phyloP scores from a whole-genome alignment of 2,888 invertebrate genomes.

The Dicyrtomina minuta region DNA sequence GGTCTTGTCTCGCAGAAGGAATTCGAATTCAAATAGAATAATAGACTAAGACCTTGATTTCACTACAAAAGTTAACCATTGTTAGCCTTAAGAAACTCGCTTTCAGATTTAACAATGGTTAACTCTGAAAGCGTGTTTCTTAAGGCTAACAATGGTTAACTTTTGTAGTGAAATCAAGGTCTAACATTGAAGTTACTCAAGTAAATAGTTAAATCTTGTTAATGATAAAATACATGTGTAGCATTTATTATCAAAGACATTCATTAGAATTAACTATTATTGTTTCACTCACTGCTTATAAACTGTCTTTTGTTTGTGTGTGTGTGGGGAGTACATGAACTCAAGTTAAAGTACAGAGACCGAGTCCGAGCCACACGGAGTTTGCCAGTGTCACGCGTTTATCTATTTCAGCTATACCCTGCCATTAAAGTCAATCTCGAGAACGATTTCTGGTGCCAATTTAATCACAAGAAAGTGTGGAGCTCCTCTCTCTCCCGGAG shows the following conservation, averaged over 20 bases:
- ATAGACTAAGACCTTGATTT: too few species aligned
- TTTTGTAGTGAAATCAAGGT: too few species aligned
- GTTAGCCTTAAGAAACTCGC: too few species aligned
- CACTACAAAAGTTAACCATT: too few species aligned
- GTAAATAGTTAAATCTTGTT: neutral
- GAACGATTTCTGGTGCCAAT: constrained; percentile 16
- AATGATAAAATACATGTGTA: neutral
- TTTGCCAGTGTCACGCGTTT: neutral
- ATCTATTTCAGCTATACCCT: neutral
- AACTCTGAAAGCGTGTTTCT: too few species aligned
- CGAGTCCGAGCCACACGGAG: neutral
- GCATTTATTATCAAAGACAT: neutral
- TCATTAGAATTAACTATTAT: constrained; percentile 10
- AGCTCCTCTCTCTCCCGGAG: too few species aligned
- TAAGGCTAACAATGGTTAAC: too few species aligned
- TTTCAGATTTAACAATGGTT: too few species aligned
- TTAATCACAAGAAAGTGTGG: constrained; percentile 15
- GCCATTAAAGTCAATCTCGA: constrained; percentile 8
- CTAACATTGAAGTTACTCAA: neutral
- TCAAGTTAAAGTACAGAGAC: too few species aligned
- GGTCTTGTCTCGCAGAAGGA: too few species aligned
- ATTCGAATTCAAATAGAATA: too few species aligned
- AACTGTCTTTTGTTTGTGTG: neutral
- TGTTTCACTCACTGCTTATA: neutral
- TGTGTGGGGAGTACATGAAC: neutral